Percentiles rank a stretch among this genome's conserved stretches.
These are phyloP conservation scores for Athrips mouffetella DNA, from an alignment of 2,888 invertebrate genomes.

Conservation along the genomic window DNA sequence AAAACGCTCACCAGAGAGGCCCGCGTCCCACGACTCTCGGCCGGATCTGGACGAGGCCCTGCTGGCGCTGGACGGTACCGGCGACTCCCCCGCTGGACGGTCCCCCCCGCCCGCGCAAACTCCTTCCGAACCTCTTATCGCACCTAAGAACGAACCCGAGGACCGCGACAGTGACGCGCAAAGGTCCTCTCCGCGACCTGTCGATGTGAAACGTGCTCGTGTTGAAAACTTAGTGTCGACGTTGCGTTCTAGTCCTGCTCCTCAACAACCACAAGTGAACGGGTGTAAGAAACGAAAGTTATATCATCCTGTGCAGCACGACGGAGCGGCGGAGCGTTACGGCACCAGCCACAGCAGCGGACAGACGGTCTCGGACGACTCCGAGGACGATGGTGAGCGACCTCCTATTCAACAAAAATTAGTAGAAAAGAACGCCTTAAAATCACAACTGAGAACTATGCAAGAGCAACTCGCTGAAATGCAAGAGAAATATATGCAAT, in stretches of 20 bases:
- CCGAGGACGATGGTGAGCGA: slow-evolving; percentile 87
- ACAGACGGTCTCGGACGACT: slow-evolving; percentile 80
- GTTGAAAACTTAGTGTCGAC: slow-evolving; percentile 97
- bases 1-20: slow-evolving; percentile 79
- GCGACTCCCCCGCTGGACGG: slow-evolving; percentile 61
- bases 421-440: slow-evolving; percentile 91
- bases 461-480: slow-evolving; percentile 94
- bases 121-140: slow-evolving; percentile 75
- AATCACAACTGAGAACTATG: slow-evolving; percentile 90
- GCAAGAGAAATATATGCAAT: slow-evolving; percentile 93
- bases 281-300: slow-evolving; percentile 97
- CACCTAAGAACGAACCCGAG: slow-evolving; percentile 83
- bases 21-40: slow-evolving; percentile 81
- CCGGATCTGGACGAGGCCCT: slow-evolving; percentile 80
- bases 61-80: slow-evolving; percentile 78
- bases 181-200: slow-evolving; percentile 77
- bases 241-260: slow-evolving; percentile 92
- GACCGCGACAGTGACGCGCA: slow-evolving; percentile 80
- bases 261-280: slow-evolving; percentile 86
- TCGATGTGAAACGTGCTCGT: slow-evolving; percentile 93
- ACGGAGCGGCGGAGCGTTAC: slow-evolving; percentile 81
- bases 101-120: slow-evolving; percentile 78
- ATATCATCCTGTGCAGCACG: slow-evolving; percentile 96
- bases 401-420: slow-evolving; percentile 90
- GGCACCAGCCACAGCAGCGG: slow-evolving; percentile 70